Evolutionary conservation across 2,797 vertebrate species (phyloP), one percentile per base, ranked within the genome.

Genomic region (Bradypodion ventrale): DNA sequence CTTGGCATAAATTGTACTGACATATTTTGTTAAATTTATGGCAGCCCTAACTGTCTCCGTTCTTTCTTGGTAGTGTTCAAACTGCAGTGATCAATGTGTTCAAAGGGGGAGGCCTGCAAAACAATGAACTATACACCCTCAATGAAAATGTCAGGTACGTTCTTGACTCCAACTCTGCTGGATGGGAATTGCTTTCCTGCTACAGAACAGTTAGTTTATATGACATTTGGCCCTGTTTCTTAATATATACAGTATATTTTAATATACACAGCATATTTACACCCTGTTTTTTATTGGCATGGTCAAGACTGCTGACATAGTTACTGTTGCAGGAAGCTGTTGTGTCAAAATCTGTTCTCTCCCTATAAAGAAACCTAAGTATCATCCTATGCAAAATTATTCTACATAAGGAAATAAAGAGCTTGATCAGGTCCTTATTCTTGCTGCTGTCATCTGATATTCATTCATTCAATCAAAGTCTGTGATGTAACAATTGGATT

Each of bases 11-110:
- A 63, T 89, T 78, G 60, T 12, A 32, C 84, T 70, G 81, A 87
- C n/a, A n/a, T n/a, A 63, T 5, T 2, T 49, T 76, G 4, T 83
- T 87, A n/a, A n/a, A 13, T 63, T 93, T 87, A 78, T 83, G n/a
- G 68, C 2, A 82, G 46, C 78, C 85, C 37, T 83, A 82, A 44
- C 78, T 83, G 16, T 92, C 83, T 92, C 1, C 0, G 65, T 93
- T 94, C 72, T 91, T 56, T 1, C 93, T 90, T 93, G 87, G 29
- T 95, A 99, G 98, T 0, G 98, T 99, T 89, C 98, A 99, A 91
- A 97, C 97, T 65, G 98, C 98, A 10, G 98, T 99, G 92, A 97
- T 98, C 93, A 98, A 98, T 56, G 98, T 99, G 77, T 99, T 99
- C 93, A 97, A 98, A 95, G 98, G 98, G 7, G 97, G 97, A 84